Conservation (phyloP, 2,888 invertebrate species). For the Thereva unica region DNA sequence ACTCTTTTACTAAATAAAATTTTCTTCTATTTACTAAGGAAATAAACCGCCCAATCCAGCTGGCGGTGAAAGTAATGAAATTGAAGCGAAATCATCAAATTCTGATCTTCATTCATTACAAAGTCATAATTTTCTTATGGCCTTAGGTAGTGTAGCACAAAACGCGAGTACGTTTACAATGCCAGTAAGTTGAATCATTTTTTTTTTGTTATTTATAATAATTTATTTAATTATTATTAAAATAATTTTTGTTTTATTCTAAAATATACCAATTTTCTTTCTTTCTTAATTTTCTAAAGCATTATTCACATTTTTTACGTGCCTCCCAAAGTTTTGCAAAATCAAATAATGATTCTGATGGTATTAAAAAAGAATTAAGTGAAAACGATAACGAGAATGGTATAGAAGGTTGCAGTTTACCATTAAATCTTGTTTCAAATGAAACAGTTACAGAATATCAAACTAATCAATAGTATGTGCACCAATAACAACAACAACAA, state of each 20-base stretch:
- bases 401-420: constrained; percentile 47
- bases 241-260: neutral
- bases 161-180: constrained; percentile 45
- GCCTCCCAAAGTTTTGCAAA: constrained; percentile 46
- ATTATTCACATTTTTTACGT: constrained; percentile 47
- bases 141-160: constrained; percentile 45
- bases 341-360: constrained; percentile 30
- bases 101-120: constrained; percentile 46
- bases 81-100: constrained; percentile 36
- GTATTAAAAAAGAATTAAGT: constrained; percentile 38
- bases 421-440: constrained; percentile 49
- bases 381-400: constrained; percentile 44
- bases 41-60: constrained; percentile 19
- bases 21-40: constrained; percentile 1
- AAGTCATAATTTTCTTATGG: constrained; percentile 48
- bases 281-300: constrained; percentile 33
- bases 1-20: neutral
- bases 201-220: neutral
- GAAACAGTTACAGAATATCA: constrained; percentile 40
- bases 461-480: neutral
- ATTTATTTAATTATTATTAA: neutral
- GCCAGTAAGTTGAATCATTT: constrained; percentile 45
- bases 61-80: constrained; percentile 35
- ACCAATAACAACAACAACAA: too few relatives aligned
- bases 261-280: constrained; percentile 20